Base-by-base conservation (phyloP, 23 tunicate species). In the Trididemnum nubilum region DNA sequence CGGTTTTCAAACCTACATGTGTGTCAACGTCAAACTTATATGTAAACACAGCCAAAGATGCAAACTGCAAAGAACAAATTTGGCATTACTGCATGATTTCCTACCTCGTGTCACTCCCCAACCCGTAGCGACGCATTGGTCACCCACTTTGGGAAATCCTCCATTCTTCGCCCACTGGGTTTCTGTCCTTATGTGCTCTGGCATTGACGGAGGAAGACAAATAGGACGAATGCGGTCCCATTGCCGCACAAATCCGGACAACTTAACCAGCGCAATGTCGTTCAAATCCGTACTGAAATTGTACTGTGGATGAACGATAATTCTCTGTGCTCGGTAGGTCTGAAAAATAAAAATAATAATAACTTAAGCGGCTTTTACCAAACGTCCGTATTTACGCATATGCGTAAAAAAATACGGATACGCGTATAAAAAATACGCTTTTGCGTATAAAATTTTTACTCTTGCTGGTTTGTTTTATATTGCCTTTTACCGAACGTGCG, bases 21-120 rank as follows among this genome's bases (percentile, higher is more conserved):
- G n/a, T n/a, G n/a, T n/a, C n/a, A n/a, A n/a, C n/a, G n/a, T n/a
- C n/a, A n/a, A n/a, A n/a, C n/a, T n/a, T n/a, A n/a, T n/a, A n/a
- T n/a, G n/a, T n/a, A n/a, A n/a, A n/a, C n/a, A n/a, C n/a, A n/a
- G n/a, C n/a, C n/a, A n/a, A n/a, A n/a, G n/a, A n/a, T n/a, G n/a
- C n/a, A n/a, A n/a, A n/a, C n/a, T n/a, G n/a, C n/a, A n/a, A n/a
- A n/a, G n/a, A n/a, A n/a, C n/a, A n/a, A n/a, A n/a, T n/a, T n/a
- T n/a, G n/a, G n/a, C n/a, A n/a, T n/a, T n/a, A n/a, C n/a, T n/a
- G n/a, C n/a, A n/a, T n/a, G n/a, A 15, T 26, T 22, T 21, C 67
- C 77, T 60, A 93, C 98, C 64, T 81, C 86, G 54, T 0, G 87
- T 87, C 22, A 39, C 35, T 51, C 98, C 98, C 98, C 98, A 93